These are phyloP conservation scores for Ennomos quercinarius DNA, from an alignment of 2,888 invertebrate genomes.

Conservation along the genomic window DNA sequence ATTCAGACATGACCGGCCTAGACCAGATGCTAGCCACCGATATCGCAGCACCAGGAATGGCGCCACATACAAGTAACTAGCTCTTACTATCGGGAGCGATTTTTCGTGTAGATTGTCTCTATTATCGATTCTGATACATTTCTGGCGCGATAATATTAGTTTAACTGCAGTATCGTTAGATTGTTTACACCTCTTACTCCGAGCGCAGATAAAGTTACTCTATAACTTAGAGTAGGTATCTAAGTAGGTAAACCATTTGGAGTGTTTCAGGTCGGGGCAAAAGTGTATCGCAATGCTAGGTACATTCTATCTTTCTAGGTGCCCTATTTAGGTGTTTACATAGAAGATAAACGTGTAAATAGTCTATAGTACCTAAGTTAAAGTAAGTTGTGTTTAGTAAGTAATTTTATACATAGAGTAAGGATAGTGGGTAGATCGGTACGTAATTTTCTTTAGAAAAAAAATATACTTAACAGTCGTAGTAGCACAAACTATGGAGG, in stretches of 20 bases:
- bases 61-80: slow-evolving; percentile 25
- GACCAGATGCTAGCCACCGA: slow-evolving; percentile 48
- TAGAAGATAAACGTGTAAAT: too few species aligned
- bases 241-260: slow-evolving; percentile 16
- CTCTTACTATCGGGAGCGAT: slow-evolving; percentile 32
- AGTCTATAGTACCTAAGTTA: too few species aligned
- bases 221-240: neutral
- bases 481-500: too few species aligned
- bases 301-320: too few species aligned
- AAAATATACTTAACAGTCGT: too few species aligned
- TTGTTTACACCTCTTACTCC: slow-evolving; percentile 14
- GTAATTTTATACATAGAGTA: too few species aligned
- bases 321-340: too few species aligned
- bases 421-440: too few species aligned
- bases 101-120: slow-evolving; percentile 32
- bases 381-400: too few species aligned
- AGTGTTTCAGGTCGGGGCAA: slow-evolving; percentile 7
- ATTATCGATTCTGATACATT: slow-evolving; percentile 23
- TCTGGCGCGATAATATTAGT: slow-evolving; percentile 4
- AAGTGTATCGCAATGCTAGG: too few species aligned
- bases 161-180: slow-evolving; percentile 11
- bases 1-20: slow-evolving; percentile 38
- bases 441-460: too few species aligned
- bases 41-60: slow-evolving; percentile 39
- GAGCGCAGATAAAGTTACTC: neutral